A percentile compares a stretch with the other conserved stretches of the same genome.
Evolutionary conservation across 2,888 invertebrate genomes (phyloP).

Genomic region (Tridacna gigas): DNA sequence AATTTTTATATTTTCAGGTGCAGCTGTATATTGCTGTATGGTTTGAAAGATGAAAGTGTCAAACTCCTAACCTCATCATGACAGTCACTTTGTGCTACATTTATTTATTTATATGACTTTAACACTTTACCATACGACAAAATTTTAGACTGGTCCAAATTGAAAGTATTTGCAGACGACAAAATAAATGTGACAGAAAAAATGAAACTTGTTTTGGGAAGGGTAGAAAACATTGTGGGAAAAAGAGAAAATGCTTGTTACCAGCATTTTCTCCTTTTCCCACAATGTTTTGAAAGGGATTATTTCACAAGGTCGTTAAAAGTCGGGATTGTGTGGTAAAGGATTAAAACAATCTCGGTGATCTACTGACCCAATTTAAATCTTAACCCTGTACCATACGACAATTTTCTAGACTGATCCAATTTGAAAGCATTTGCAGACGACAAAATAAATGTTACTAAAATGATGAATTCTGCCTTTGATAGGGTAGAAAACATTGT

Average conservation of each 20-base stretch:
- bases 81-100: background rate
- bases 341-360: background rate
- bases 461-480: background rate
- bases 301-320: background rate
- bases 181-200: background rate
- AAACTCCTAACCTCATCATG: conserved; percentile 68
- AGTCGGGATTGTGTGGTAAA: background rate
- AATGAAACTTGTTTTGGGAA: background rate
- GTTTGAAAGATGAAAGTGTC: conserved; percentile 76
- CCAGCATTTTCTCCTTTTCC: background rate
- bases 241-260: conserved; percentile 4
- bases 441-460: background rate
- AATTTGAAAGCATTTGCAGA: background rate
- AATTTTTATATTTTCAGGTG: conserved; percentile 64
- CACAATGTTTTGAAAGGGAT: background rate
- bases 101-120: background rate
- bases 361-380: no score
- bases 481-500: background rate
- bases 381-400: conserved; percentile 3
- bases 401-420: background rate
- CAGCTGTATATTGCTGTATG: conserved; percentile 75
- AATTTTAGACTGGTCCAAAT: background rate
- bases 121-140: background rate
- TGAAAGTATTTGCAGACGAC: background rate
- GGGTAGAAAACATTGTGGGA: background rate